Evolutionary conservation across 2,888 invertebrate genomes (phyloP).

Genomic region (Eristalis arbustorum): DNA sequence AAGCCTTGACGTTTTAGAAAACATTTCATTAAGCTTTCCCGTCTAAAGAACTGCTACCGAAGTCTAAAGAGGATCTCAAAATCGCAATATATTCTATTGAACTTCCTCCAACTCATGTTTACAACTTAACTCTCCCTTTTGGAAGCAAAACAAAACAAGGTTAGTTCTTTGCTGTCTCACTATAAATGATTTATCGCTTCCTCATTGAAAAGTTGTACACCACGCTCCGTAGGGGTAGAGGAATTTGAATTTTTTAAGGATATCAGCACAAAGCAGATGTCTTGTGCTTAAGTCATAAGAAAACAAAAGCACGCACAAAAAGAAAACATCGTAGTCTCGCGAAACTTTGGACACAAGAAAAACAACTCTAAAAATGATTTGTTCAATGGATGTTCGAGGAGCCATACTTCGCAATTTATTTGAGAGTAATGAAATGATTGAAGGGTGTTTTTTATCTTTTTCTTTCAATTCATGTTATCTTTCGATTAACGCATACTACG

Average conservation of each 20-base stretch:
- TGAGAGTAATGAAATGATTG: neutral
- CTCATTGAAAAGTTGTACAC: conserved; percentile 9
- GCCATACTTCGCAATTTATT: neutral
- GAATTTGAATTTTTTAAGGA: neutral
- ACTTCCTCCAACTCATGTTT: too few species aligned
- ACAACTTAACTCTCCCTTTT: too few species aligned
- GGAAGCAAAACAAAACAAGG: neutral
- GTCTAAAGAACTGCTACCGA: too few species aligned
- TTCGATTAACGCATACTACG: too few species aligned
- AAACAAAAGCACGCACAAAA: neutral
- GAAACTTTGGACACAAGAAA: neutral
- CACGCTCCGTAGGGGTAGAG: neutral
- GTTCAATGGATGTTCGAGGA: neutral
- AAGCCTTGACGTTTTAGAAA: too few species aligned
- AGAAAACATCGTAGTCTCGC: neutral
- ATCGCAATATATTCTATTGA: too few species aligned
- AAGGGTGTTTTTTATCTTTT: neutral
- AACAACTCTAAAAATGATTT: neutral
- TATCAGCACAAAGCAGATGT: neutral
- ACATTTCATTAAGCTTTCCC: too few species aligned
- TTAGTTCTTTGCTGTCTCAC: neutral
- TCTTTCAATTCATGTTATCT: too few species aligned
- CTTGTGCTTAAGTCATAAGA: neutral
- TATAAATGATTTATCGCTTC: conserved; percentile 28
- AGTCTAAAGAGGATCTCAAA: too few species aligned